Evolutionary conservation across 2,113 vertebrate species (phyloP), one percentile per base, ranked within the genome.

Genomic region (Pseudopipra pipra): DNA sequence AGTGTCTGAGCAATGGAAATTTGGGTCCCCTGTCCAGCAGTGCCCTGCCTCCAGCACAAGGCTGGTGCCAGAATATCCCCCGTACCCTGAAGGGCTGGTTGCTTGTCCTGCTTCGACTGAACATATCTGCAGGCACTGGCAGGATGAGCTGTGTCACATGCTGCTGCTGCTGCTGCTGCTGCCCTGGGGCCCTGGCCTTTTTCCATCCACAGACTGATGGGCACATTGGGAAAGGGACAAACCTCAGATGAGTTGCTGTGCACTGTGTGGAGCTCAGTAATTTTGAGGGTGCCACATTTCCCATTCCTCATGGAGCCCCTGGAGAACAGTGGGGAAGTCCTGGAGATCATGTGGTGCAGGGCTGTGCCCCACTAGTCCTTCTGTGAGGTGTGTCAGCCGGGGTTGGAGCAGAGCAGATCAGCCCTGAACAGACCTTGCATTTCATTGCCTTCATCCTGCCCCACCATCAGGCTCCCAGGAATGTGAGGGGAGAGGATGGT

Each of bases 251-350:
- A 67, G 30, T 8, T 12, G 0, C 37, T 84, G 43, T 71, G 68
- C 52, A 67, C 39, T 5, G 0, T 17, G 27, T 5, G 7, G 20
- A 71, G 15, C 16, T 10, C 0, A 0, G 1, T 43, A 5, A 12
- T 39, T 46, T 12, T 17, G 37, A 28, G 24, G 24, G 2, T 55
- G 18, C 10, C 51, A 55, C n/a, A 23, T 61, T 79, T 78, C 52
- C 47, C 13, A 1, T 17, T 44, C 70, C 4, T 58, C 61, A n/a
- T 37, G 7, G 35, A 51, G 28, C 22, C 49, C 13, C 37, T 37
- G 51, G 74, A 51, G 84, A 54, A 9, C 39, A 35, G 15, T 1
- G 11, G 65, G n/a, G 59, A 62, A 27, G 14, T 52, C 18, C 41
- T 68, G 21, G 41, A 52, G 10, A 27, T 14, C 3, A 0, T 1